Base-by-base conservation (phyloP, 2,888 invertebrate species). In the Ramazzottius varieornatus region DNA sequence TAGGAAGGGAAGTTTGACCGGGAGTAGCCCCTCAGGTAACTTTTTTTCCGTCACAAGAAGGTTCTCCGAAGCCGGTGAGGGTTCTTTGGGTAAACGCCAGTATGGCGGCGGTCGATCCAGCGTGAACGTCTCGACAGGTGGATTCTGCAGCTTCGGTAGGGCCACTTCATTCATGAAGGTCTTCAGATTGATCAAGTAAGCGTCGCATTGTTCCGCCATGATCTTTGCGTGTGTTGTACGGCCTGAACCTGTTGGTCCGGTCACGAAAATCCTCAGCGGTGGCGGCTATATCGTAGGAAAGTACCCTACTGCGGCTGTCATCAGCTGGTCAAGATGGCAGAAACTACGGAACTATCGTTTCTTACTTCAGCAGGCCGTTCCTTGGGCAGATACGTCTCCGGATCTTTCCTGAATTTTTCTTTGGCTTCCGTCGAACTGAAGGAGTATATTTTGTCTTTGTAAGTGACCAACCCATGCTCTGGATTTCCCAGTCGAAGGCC, bases 401-500 rank as follows among this genome's bases (percentile, higher is more conserved):
- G 76, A 34, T 70, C 69, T 24, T 70, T 71, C 32, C 76, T 65
- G 69, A 77, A 77, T 34, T 70, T 71, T 13, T 74, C 74, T 46
- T 73, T 67, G 1, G 71, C 72, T 33, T 76, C 75, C 33, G 67
- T 66, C 32, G 71, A 69, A 0, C 75, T 72, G 65, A 75, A 71
- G 67, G 75, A 75, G 68, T 75, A 76, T 24, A 73, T 70, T 65
- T 73, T 74, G 67, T 74, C 75, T 46, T 74, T 67, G 68, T 72
- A 77, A 65, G 72, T 73, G 34, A 73, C 4, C 20, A 54, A 72
- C 1, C 74, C 71, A 32, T 71, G 67, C 67, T 77, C 76, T 32
- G 75, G 73, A 67, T 75, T 75, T 32, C 76, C 76, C 1, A 76
- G 75, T 66, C 71, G 72, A 65, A 76, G 70, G 46, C 13, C n/a